These are phyloP conservation scores for Phrynocephalus vlangalii DNA, from an alignment of 2,797 vertebrate species.

Conservation along the genomic window DNA sequence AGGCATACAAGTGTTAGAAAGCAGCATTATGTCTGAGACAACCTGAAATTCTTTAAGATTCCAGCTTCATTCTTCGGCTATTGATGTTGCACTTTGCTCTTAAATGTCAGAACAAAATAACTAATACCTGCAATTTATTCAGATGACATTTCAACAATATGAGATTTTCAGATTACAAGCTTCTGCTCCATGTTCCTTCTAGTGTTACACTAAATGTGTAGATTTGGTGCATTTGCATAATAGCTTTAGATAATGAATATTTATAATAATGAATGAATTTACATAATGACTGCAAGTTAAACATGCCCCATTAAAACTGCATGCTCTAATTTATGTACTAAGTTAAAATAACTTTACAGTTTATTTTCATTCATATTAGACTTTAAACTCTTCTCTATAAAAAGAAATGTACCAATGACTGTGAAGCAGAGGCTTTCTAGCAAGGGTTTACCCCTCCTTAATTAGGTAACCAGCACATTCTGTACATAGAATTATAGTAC, in stretches of 20 bases:
- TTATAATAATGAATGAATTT: constrained; percentile 72
- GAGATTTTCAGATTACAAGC: constrained; percentile 65
- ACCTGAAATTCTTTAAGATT: constrained; percentile 39
- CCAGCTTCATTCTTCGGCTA: constrained; percentile 48
- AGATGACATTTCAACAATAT: constrained; percentile 73
- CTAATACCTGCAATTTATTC: constrained; percentile 74
- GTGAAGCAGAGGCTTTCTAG: constrained; percentile 30
- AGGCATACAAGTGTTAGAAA: rapidly evolving
- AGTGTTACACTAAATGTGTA: constrained; percentile 37
- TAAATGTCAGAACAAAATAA: constrained; percentile 71
- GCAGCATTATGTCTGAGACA: neutral
- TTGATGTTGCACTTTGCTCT: constrained; percentile 63
- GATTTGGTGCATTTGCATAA: constrained; percentile 74
- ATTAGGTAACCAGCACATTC: constrained; percentile 56
- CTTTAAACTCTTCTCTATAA: constrained; percentile 63
- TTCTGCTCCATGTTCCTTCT: constrained; percentile 39
- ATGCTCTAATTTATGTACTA: constrained; percentile 69
- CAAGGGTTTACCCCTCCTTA: constrained; percentile 43
- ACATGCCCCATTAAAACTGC: constrained; percentile 69
- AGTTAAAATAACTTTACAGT: constrained; percentile 68
- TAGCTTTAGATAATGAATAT: constrained; percentile 72
- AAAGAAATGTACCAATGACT: constrained; percentile 46
- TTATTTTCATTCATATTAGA: constrained; percentile 65
- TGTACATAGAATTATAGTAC: constrained; percentile 63
- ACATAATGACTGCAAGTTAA: constrained; percentile 73